Base-by-base conservation (phyloP, 1,140 invertebrate genomes). In the Drosophila dunni region DNA sequence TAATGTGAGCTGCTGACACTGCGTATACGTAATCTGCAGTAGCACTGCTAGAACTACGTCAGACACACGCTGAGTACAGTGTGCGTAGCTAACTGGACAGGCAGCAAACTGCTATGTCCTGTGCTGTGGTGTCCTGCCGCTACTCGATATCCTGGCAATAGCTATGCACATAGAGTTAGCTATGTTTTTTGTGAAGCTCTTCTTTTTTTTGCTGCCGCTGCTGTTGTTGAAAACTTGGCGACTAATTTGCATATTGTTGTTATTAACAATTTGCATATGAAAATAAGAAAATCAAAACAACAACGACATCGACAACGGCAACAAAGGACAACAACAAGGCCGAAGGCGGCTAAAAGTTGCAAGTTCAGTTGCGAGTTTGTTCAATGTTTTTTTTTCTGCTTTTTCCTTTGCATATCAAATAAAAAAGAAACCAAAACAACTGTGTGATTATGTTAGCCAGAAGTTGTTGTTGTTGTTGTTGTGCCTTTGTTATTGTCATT, bases 191-290 rank as follows among this genome's bases (percentile, higher is more conserved):
- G 36, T 53, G 9, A 29, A 29, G 3, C 44, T 48, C 2, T 15
- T 48, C 4, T 7, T 53, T 53, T 13, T 24, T 29, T 11, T 34
- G 2, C 2, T 36, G 4, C 15, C 24, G 13, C 33, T 53, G 29
- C 34, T 53, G 33, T 53, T 60, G 15, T 36, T 17, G 10, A 54
- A 57, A 67, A 46, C 17, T 61, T 65, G 45, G 53, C 13, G 42
- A 50, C 29, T 54, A 46, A 36, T 73, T 67, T 67, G 63, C 63
- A 67, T 67, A 60, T 54, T 53, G 56, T 74, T 74, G 54, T 68
- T 61, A 56, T 74, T 61, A 61, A 62, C 38, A 67, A 68, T 75
- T 75, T 75, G 66, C 73, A 75, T 75, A 71, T 64, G 46, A 70
- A 70, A 70, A 75, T 74, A 67, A 50, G 17, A 34, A 53, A 53